These are phyloP conservation scores for Coelinius sp. DNA, from an alignment of 2,888 invertebrate species.

Conservation along the genomic window DNA sequence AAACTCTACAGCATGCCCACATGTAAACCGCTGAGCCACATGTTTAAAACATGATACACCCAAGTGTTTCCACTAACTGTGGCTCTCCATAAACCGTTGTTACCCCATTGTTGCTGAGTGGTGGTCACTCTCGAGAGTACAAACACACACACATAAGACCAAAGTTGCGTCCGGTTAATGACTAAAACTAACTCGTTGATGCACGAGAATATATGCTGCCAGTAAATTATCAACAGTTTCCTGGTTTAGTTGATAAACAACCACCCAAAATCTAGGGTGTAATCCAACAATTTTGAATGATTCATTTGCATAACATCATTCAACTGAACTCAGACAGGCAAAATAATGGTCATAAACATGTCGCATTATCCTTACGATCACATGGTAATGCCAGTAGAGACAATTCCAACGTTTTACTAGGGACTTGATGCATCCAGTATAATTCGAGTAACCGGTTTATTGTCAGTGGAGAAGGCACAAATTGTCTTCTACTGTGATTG, in stretches of 20 bases:
- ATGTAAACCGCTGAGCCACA: no score
- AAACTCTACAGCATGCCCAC: no score
- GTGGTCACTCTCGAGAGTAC: slow-evolving; percentile 2
- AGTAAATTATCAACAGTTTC: not conserved
- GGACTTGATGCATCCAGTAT: not conserved
- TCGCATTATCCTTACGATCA: not conserved
- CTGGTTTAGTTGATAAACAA: not conserved
- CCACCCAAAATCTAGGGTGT: not conserved
- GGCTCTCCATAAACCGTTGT: slow-evolving; percentile 4
- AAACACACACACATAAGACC: not conserved
- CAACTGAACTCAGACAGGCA: not conserved
- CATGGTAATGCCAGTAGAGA: not conserved
- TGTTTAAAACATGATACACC: not conserved
- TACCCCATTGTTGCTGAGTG: slow-evolving; percentile 6
- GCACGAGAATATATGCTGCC: not conserved
- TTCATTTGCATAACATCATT: not conserved
- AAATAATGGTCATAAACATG: not conserved
- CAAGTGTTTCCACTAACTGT: not conserved
- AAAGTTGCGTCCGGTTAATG: not conserved
- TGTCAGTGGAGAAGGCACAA: not conserved
- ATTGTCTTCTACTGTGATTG: slow-evolving; percentile 1
- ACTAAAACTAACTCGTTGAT: not conserved
- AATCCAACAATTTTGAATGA: not conserved
- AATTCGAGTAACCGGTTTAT: not conserved
- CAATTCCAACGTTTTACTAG: not conserved